Base-by-base conservation (phyloP, 1,140 invertebrate genomes). In the Rhyacophila brunnea region DNA sequence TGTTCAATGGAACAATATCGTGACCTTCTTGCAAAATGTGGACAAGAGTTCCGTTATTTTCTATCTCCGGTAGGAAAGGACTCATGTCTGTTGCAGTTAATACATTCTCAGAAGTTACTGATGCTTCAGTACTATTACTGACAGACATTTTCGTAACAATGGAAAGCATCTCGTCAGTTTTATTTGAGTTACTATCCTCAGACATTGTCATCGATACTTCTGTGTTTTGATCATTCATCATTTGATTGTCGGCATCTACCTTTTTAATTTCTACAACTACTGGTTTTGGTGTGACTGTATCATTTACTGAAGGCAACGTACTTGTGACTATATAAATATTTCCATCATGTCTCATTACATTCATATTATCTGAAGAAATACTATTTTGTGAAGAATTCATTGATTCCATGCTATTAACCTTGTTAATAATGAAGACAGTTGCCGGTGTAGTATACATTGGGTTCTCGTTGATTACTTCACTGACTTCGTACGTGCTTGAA, bases 51-150 rank as follows among this genome's bases (percentile, higher is more conserved):
- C 80, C 81, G 68, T 82, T 78, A 51, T 78, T 83, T 71, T 83
- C 82, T 17, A 81, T 71, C 66, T 86, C 84, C 6, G 84, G 81
- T 61, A 85, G 69, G 62, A 83, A 87, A 14, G 85, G 85, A 56
- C 82, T 84, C 83, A 85, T 85, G 62, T 83, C 78, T 7, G 72
- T 68, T 70, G 74, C 74, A n/a, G 42, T 28, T 15, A 36, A 60
- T 20, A 23, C 5, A 44, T 17, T 58, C 11, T 58, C 50, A 49
- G 14, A 43, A 7, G 32, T 34, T 15, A 38, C 28, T 32, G n/a
- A n/a, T 14, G 42, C 17, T 35, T 15, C 23, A 38, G 32, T 28
- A 7, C 32, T 44, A 28, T 28, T 28, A 5, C 23, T 9, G 23
- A 9, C 23, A 28, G 23, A 28, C 23, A 28, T 28, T 28, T 28